Evolutionary conservation across 1,140 invertebrate genomes (phyloP), one percentile per base, ranked within the genome.

Genomic region (Drosophila orosa): DNA sequence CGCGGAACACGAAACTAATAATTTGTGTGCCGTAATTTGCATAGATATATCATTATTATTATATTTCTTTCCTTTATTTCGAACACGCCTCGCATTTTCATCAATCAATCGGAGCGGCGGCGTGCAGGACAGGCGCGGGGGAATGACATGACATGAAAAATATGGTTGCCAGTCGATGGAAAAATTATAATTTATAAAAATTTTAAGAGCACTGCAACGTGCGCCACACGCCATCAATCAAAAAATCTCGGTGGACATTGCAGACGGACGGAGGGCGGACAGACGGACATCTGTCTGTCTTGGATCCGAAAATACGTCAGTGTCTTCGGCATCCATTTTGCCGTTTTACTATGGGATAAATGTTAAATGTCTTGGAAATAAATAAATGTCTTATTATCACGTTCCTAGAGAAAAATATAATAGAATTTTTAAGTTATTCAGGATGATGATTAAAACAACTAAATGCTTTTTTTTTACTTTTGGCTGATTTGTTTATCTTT

Each of bases 11-110:
- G 79, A 83, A 89, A 89, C 84, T 83, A 83, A 89, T 89, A 76
- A 86, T 80, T 89, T 75, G 42, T 80, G 79, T 76, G 54, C 40
- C 66, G 72, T 67, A 87, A 87, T 89, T 87, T 87, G 83, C 83
- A 87, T 89, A 87, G 84, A 87, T 87, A 79, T 80, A 87, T 87
- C 84, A 87, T 87, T 87, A 89, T 89, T 86, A 87, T 82, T 78
- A 72, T 74, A 82, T 82, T 78, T 81, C 63, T 77, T 76, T 61
- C 39, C 44, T 39, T 52, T 66, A 66, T 78, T 72, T 68, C 57
- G 67, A 76, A 80, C 71, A 87, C 79, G 79, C 76, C 84, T 80
- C 62, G 84, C 76, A 80, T 83, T 87, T 87, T 87, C 83, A 87
- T 87, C 84, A 87, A 87, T 87, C 83, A 87, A 87, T 79, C 68